These are phyloP conservation scores for Hesperia comma DNA, from an alignment of 2,888 invertebrate species.

Conservation along the genomic window DNA sequence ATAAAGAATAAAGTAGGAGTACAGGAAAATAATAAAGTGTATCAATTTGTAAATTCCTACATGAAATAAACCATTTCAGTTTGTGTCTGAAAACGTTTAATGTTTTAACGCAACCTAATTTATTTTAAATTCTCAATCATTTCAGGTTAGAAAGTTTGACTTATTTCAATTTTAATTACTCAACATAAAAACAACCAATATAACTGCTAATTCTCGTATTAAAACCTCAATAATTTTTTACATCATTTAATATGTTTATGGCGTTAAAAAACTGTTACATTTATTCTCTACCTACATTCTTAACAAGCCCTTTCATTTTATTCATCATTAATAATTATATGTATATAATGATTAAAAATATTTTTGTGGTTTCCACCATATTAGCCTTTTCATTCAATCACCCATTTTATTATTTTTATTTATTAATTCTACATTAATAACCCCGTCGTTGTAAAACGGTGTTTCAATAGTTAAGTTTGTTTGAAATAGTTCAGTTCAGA, in stretches of 20 bases:
- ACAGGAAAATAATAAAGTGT: too few species aligned
- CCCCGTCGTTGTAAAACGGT: neutral
- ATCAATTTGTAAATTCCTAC: too few species aligned
- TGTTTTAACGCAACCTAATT: too few species aligned
- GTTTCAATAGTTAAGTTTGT: neutral
- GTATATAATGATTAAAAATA: constrained; percentile 62
- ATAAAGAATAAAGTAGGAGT: too few species aligned
- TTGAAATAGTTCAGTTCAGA: neutral
- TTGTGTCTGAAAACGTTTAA: too few species aligned
- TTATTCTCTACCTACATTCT: constrained; percentile 72
- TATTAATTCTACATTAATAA: constrained; percentile 11
- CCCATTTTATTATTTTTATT: constrained; percentile 48
- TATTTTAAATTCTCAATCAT: too few species aligned
- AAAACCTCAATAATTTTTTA: constrained; percentile 36
- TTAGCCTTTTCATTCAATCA: constrained; percentile 45
- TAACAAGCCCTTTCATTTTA: constrained; percentile 54
- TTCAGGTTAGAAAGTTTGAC: too few species aligned
- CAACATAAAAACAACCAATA: neutral
- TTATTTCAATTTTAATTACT: too few species aligned
- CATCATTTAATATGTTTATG: constrained; percentile 37
- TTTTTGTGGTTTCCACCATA: constrained; percentile 47
- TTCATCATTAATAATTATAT: constrained; percentile 46
- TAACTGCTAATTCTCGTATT: constrained; percentile 4
- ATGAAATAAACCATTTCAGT: too few species aligned
- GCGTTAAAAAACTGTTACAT: constrained; percentile 47